These are phyloP conservation scores for Rhincodon typus DNA, from an alignment of 2,797 vertebrate species.

Conservation along the genomic window DNA sequence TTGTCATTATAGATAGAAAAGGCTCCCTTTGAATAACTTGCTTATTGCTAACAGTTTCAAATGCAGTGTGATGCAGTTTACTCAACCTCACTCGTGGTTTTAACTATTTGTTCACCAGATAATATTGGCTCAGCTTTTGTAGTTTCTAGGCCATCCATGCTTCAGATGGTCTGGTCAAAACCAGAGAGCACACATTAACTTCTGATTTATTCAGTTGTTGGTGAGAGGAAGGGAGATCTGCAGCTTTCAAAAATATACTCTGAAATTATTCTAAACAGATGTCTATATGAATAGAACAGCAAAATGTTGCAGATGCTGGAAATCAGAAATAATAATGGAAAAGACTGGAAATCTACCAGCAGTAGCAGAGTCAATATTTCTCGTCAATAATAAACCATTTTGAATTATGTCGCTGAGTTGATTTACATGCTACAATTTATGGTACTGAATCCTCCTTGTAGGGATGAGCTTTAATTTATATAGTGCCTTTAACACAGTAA, in stretches of 20 bases:
- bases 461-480: not conserved
- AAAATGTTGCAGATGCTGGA: too few species aligned
- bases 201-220: not conserved
- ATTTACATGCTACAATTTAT: too few species aligned
- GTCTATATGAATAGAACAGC: not conserved
- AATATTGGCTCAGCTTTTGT: not conserved
- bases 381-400: not conserved
- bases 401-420: not conserved
- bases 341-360: not conserved
- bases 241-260: not conserved
- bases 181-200: not conserved
- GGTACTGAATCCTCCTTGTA: too few species aligned
- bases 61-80: not conserved
- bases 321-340: not conserved
- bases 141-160: not conserved
- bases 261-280: not conserved
- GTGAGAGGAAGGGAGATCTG: not conserved
- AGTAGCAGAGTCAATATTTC: not conserved
- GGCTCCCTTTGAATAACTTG: not conserved
- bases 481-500: not conserved
- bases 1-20: not conserved
- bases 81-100: not conserved
- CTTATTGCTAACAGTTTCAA: not conserved
- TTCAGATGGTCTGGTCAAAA: not conserved
- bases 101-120: not conserved